Percentiles rank a stretch among this genome's conserved stretches.
Conservation (phyloP, 30 jellyfish, hydroid and myxozoan species). For the Aurelia aurita region DNA sequence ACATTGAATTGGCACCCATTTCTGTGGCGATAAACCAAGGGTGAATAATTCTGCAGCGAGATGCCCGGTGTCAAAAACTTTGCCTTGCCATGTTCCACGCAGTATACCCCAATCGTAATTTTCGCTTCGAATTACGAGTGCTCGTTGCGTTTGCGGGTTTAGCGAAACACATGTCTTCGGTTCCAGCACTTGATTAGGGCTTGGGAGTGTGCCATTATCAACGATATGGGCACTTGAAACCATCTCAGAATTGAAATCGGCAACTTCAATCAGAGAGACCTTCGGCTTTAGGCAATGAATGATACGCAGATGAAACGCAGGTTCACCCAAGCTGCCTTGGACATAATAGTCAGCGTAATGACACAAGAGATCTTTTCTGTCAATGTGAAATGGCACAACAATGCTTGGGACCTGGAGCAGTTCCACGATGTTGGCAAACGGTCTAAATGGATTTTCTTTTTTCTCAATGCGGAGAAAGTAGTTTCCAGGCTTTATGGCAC, state of each 20-base stretch:
- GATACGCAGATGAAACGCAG: conserved; percentile 76
- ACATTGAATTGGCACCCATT: conserved; percentile 63
- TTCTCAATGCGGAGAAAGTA: conserved; percentile 35
- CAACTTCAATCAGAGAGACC: conserved; percentile 75
- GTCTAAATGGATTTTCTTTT: conserved; percentile 18
- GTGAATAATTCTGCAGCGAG: conserved; percentile 56
- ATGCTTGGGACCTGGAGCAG: conserved; percentile 46
- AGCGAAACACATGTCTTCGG: conserved; percentile 32
- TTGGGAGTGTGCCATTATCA: conserved; percentile 72
- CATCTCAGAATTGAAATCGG: conserved; percentile 50
- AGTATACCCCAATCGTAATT: conserved; percentile 75
- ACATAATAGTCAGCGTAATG: conserved; percentile 40
- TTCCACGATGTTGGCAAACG: conserved; percentile 14
- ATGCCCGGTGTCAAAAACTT: conserved; percentile 56
- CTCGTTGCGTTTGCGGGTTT: conserved; percentile 62
- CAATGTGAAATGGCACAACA: conserved; percentile 51
- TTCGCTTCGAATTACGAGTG: conserved; percentile 76
- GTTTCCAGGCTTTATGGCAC: conserved; percentile 38
- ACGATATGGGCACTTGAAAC: conserved; percentile 75
- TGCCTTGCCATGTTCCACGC: conserved; percentile 78
- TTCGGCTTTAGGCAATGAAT: conserved; percentile 73
- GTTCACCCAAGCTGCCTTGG: conserved; percentile 64
- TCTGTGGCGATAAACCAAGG: conserved; percentile 25
- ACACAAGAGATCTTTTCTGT: conserved; percentile 44
- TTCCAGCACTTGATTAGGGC: conserved; percentile 44